Percentiles rank a stretch among this genome's conserved stretches.
These are phyloP conservation scores for Xiphorhynchus erythropygius DNA, from an alignment of 2,797 vertebrate genomes.

Conservation along the genomic window DNA sequence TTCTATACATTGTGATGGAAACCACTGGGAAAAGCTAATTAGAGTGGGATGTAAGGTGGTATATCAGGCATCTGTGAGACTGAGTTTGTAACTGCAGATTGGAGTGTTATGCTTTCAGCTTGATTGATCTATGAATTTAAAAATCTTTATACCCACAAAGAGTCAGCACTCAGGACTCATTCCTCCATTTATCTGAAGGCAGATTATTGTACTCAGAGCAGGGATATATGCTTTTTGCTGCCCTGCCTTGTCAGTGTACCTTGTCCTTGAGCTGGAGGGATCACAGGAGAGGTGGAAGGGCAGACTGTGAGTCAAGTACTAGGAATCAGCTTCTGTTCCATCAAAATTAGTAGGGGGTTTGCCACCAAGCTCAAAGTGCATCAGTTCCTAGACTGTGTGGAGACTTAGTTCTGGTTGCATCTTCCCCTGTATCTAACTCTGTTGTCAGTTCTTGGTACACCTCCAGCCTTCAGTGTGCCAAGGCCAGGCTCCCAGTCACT, in stretches of 20 bases:
- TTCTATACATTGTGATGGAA: not conserved
- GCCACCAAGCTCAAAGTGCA: not conserved
- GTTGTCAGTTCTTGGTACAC: not conserved
- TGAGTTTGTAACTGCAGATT: not conserved
- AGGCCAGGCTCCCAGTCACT: accelerated
- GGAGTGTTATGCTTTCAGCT: not conserved
- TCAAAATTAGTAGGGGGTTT: not conserved
- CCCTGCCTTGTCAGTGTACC: not conserved
- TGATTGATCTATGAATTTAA: not conserved
- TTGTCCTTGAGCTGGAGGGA: not conserved
- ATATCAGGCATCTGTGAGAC: not conserved
- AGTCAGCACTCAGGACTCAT: not conserved
- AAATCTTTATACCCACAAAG: not conserved
- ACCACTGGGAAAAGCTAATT: not conserved
- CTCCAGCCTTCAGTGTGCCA: not conserved
- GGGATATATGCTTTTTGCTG: not conserved
- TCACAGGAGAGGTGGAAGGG: not conserved
- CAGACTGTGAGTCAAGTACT: not conserved
- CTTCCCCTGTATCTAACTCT: not conserved
- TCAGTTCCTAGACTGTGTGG: not conserved
- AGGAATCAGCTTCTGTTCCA: not conserved
- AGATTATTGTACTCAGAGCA: not conserved
- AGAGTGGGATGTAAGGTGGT: not conserved
- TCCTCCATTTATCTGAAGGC: not conserved
- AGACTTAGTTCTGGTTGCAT: not conserved